A percentile compares a stretch with the other conserved stretches of the same genome.
phyloP scores from a whole-genome alignment of 2,888 invertebrate species.

The Xestia ashworthii region DNA sequence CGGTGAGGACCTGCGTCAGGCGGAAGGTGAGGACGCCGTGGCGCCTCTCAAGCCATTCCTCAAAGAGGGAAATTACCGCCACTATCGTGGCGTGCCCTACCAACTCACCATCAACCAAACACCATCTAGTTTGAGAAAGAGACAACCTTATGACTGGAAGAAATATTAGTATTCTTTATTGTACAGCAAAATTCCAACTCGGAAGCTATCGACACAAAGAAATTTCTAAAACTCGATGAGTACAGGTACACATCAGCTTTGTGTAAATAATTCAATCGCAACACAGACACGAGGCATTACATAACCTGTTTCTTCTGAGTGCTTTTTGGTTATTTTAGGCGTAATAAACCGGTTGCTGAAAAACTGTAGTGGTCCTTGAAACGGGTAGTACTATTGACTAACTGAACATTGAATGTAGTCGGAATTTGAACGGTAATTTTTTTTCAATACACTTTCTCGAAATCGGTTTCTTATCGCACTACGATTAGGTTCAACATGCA shows the following conservation, averaged over 20 bases:
- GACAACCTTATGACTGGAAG: no score
- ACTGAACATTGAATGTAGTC: not conserved
- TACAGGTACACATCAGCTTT: not conserved
- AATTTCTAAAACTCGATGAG: not conserved
- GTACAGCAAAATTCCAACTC: not conserved
- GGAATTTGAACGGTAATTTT: not conserved
- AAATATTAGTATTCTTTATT: no score
- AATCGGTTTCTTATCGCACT: no score
- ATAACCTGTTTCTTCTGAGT: not conserved
- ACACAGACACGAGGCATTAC: not conserved
- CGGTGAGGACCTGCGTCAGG: no score
- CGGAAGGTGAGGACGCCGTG: no score
- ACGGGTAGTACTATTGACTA: not conserved
- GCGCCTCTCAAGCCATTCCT: no score
- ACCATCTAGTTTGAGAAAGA: no score
- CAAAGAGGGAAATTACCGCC: no score
- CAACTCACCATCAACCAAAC: no score
- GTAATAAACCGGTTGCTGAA: not conserved
- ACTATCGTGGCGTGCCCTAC: no score
- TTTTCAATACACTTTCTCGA: not conserved
- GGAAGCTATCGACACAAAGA: not conserved
- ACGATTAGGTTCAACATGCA: no score
- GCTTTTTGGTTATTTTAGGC: not conserved
- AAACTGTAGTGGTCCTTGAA: not conserved
- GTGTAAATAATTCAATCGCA: not conserved